Conservation (phyloP, 2,797 vertebrate genomes). For the Oreortyx pictus region DNA sequence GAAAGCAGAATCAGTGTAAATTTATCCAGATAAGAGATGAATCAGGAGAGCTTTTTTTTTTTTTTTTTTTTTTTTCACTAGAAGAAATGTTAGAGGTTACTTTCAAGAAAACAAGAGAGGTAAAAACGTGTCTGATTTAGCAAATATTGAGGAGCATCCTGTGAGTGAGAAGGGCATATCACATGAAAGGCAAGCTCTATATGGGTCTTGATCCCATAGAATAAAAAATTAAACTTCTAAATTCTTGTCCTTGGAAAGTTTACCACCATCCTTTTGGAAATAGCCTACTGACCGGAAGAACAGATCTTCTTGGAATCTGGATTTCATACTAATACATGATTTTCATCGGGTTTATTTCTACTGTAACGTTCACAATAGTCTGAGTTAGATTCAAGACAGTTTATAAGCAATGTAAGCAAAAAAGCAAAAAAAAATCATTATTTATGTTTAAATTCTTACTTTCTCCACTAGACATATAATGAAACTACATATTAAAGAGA, state of each 20-base stretch:
- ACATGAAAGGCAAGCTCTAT: neutral
- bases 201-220: neutral
- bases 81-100: neutral
- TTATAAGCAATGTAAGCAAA: neutral
- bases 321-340: neutral
- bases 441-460: constrained; percentile 21
- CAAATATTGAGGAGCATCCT: neutral
- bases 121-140: neutral
- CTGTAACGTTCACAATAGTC: neutral
- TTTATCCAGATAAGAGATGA: neutral
- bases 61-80: neutral
- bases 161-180: neutral
- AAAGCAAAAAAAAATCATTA: neutral
- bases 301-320: neutral
- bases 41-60: neutral
- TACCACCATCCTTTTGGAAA: neutral
- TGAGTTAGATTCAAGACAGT: neutral
- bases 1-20: neutral
- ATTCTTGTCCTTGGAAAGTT: neutral
- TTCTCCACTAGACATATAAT: neutral
- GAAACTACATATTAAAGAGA: neutral
- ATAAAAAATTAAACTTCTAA: neutral
- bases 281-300: neutral
- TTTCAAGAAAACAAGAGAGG: neutral
- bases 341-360: neutral